Evolutionary conservation across 2,888 invertebrate species (phyloP), one percentile per base, ranked within the genome.

Genomic region (Tubulanus polymorphus): DNA sequence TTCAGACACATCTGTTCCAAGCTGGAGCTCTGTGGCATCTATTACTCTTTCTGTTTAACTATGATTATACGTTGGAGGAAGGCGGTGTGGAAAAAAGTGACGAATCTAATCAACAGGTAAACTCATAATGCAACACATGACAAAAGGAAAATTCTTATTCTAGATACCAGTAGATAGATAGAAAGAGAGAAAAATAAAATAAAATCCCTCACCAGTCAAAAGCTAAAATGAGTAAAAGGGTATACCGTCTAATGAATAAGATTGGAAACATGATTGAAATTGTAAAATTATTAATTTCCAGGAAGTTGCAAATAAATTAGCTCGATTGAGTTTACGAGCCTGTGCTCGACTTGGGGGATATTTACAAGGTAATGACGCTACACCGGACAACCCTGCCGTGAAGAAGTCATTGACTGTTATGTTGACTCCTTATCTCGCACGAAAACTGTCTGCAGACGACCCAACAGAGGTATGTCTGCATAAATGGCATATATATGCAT

Each of bases 21-120:
- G 71, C 79, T 1, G 97, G 96, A 8, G 91, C 90, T 0, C 77
- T 99, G 2, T 97, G 93, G 89, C 93, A 94, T 70, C 81, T 99
- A 51, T 80, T 99, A 37, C 85, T 91, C 0, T 90, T 91, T 67
- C 87, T 91, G 78, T 92, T 99, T 79, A 88, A 88, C 59, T 99
- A 95, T 79, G 99, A 99, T 81, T 99, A 89, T 80, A 99, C 99
- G 3, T 83, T 99, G 65, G 90, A 95, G 56, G 97, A 99, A 82
- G 92, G 95, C 51, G 97, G 96, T 0, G 90, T 96, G 0, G 89
- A 91, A 66, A 86, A 88, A 26, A 87, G 85, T 65, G 89, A 89
- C 69, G 88, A 90, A 51, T 86, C 88, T 2, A 95, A 94, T 78
- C 89, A 91, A 70, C 88, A 88, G 75, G 80, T 81, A 32, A 59